Evolutionary conservation across 1,140 invertebrate genomes (phyloP).

Genomic region (Magallana gigas): DNA sequence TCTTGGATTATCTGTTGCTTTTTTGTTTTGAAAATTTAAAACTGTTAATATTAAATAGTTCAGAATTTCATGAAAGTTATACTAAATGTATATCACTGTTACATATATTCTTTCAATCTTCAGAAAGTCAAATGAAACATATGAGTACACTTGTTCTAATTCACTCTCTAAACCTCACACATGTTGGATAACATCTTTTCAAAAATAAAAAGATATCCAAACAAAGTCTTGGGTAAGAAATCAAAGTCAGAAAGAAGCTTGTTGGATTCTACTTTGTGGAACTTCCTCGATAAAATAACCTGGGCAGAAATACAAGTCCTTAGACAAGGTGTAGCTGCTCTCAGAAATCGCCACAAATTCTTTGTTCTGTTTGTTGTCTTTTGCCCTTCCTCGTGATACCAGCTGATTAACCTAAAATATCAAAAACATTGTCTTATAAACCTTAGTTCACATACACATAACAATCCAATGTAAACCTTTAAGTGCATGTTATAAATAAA

Average conservation of each 20-base stretch:
- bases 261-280: not conserved
- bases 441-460: not conserved
- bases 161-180: too few species aligned
- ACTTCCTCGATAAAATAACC: not conserved
- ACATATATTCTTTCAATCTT: too few species aligned
- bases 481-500: not conserved
- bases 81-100: too few species aligned
- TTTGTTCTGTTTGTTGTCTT: constrained; percentile 5
- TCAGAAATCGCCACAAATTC: constrained; percentile 47
- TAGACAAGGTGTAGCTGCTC: constrained; percentile 36
- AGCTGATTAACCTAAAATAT: constrained; percentile 46
- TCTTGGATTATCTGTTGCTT: too few species aligned
- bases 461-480: not conserved
- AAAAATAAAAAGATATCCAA: too few species aligned
- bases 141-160: too few species aligned
- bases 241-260: not conserved
- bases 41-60: too few species aligned
- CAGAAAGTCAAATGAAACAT: too few species aligned
- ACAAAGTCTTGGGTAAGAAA: not conserved
- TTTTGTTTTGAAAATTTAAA: too few species aligned
- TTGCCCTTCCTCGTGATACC: constrained; percentile 42
- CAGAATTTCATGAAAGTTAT: too few species aligned
- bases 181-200: too few species aligned
- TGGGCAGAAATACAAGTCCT: constrained; percentile 46
- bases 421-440: not conserved